These are phyloP conservation scores for Hypotaenidia philippensis DNA, from an alignment of 2,797 vertebrate species.

Conservation along the genomic window DNA sequence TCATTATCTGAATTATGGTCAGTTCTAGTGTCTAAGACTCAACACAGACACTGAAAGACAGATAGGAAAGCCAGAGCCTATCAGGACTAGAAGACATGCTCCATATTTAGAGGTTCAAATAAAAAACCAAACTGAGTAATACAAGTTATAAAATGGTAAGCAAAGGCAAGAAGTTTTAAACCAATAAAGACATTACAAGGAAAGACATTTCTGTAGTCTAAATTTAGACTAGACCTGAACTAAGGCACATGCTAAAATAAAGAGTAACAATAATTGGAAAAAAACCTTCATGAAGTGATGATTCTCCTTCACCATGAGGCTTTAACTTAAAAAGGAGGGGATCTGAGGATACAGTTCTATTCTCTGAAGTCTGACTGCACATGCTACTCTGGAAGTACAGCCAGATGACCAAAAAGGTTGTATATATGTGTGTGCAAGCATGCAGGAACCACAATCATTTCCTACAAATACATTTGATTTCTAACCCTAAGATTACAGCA, in stretches of 20 bases:
- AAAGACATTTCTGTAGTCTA: background rate
- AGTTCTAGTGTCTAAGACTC: background rate
- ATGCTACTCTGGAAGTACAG: background rate
- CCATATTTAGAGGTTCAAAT: background rate
- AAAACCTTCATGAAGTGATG: background rate
- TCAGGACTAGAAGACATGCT: background rate
- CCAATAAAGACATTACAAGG: background rate
- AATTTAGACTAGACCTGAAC: background rate
- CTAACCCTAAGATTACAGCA: background rate
- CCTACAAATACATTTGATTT: rapidly evolving
- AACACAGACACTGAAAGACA: background rate
- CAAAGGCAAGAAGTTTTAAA: background rate
- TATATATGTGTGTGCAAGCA: rapidly evolving
- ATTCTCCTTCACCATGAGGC: background rate
- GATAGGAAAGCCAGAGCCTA: background rate
- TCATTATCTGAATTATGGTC: background rate
- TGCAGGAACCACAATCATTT: rapidly evolving
- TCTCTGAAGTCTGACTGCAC: background rate
- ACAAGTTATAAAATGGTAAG: background rate
- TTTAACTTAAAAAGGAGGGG: background rate
- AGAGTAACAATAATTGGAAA: background rate
- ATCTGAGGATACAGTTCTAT: rapidly evolving
- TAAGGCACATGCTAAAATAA: background rate
- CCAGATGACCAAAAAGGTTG: background rate
- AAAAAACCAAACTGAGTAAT: background rate